A percentile compares a stretch with the other conserved stretches of the same genome.
These are phyloP conservation scores for Tauraco erythrolophus DNA, from an alignment of 2,113 vertebrate genomes.

Conservation along the genomic window DNA sequence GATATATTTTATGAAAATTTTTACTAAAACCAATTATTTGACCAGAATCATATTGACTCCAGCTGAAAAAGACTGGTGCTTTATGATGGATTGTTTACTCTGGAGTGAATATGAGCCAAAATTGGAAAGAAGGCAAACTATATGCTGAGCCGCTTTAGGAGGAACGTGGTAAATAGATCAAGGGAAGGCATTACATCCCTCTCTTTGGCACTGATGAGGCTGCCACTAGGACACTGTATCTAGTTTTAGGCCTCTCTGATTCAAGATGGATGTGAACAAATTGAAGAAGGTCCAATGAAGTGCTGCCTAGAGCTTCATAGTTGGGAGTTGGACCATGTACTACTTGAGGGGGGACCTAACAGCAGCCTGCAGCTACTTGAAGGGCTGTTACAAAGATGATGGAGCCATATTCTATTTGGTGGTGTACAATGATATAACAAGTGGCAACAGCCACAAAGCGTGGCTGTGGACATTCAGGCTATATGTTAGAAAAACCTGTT, in stretches of 20 bases:
- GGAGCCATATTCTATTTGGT: not conserved
- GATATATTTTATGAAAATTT: not conserved
- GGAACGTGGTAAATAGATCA: not conserved
- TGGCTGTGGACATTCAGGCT: not conserved
- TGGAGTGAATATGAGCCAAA: not conserved
- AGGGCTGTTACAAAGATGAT: not conserved
- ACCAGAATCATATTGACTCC: not conserved
- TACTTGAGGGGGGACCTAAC: not conserved
- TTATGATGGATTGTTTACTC: not conserved
- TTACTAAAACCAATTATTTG: not conserved
- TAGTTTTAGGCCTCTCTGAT: not conserved
- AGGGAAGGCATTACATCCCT: not conserved
- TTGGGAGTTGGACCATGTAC: not conserved
- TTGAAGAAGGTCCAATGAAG: not conserved
- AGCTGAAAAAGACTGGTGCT: not conserved
- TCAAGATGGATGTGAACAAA: not conserved
- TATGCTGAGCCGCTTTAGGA: not conserved
- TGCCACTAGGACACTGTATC: not conserved
- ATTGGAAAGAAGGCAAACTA: not conserved
- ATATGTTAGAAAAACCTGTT: not conserved
- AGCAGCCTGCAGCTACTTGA: not conserved
- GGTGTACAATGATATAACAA: not conserved
- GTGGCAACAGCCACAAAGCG: not conserved
- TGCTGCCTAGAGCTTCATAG: no score
- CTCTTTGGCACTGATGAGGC: not conserved